A percentile compares a stretch with the other conserved stretches of the same genome.
Evolutionary conservation across 2,113 vertebrate genomes (phyloP).

Genomic region (Plectropomus leopardus): DNA sequence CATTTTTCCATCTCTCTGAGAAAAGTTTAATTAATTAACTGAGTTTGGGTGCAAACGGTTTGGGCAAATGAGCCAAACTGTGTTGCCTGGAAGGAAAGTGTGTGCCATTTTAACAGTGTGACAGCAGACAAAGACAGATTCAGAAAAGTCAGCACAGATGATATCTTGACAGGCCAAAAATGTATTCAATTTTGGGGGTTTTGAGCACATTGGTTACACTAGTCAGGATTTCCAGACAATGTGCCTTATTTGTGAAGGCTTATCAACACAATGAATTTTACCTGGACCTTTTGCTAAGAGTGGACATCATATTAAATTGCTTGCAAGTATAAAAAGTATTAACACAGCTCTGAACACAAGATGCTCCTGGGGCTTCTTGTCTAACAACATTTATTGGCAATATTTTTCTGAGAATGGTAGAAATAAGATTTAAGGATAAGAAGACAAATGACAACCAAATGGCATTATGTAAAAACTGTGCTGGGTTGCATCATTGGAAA

Average conservation of each 20-base stretch:
- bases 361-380: not conserved
- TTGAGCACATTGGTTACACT: not conserved
- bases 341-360: not conserved
- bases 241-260: too few species aligned
- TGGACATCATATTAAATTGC: not conserved
- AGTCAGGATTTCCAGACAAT: not conserved
- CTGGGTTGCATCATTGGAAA: not conserved
- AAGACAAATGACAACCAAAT: not conserved
- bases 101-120: not conserved
- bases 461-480: not conserved
- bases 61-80: not conserved
- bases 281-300: not conserved
- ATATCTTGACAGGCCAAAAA: not conserved
- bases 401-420: not conserved
- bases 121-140: not conserved
- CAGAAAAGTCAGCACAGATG: constrained; percentile 1
- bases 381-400: not conserved
- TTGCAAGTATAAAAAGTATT: too few species aligned
- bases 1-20: not conserved
- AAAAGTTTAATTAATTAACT: not conserved
- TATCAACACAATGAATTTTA: not conserved
- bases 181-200: not conserved
- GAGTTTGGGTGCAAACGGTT: constrained; percentile 5
- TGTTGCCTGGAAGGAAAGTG: not conserved
- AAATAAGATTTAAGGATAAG: not conserved